Percentiles rank a stretch among this genome's conserved stretches.
Conservation (phyloP, 2,888 invertebrate genomes). For the Idaea straminata region DNA sequence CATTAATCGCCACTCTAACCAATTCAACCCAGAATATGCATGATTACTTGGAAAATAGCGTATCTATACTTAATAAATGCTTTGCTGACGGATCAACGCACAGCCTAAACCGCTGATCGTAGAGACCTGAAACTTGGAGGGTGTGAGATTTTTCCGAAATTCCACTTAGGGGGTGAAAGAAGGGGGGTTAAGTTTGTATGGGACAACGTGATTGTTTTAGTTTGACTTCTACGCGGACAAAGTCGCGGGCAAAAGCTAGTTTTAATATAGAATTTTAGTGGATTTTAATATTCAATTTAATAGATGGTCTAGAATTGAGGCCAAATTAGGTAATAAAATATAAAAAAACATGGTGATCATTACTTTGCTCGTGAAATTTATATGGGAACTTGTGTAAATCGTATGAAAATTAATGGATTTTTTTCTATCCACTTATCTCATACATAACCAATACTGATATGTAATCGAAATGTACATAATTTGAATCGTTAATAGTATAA, state of each 20-base stretch:
- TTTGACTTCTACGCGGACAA: no score
- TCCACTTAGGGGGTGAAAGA: no score
- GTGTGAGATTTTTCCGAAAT: no score
- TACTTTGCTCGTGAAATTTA: slow-evolving; percentile 8
- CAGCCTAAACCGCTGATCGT: no score
- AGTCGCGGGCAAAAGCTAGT: no score
- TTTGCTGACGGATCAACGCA: no score
- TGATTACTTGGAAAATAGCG: not conserved
- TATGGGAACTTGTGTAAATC: not conserved
- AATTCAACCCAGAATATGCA: slow-evolving; percentile 13
- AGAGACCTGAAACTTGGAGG: no score
- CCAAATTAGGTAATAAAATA: slow-evolving; percentile 22
- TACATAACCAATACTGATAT: slow-evolving; percentile 15
- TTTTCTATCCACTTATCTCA: slow-evolving; percentile 13
- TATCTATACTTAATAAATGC: no score
- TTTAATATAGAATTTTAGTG: no score
- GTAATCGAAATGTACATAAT: slow-evolving; percentile 17
- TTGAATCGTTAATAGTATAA: slow-evolving; percentile 22
- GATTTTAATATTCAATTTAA: slow-evolving; percentile 20
- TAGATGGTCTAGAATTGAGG: slow-evolving; percentile 23
- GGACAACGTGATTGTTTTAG: no score
- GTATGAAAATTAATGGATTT: slow-evolving; percentile 1
- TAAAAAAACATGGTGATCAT: slow-evolving; percentile 14
- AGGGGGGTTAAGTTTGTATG: no score
- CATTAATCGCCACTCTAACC: not conserved